Conservation (phyloP, 2,113 vertebrate species). For the Myotis davidii region DNA sequence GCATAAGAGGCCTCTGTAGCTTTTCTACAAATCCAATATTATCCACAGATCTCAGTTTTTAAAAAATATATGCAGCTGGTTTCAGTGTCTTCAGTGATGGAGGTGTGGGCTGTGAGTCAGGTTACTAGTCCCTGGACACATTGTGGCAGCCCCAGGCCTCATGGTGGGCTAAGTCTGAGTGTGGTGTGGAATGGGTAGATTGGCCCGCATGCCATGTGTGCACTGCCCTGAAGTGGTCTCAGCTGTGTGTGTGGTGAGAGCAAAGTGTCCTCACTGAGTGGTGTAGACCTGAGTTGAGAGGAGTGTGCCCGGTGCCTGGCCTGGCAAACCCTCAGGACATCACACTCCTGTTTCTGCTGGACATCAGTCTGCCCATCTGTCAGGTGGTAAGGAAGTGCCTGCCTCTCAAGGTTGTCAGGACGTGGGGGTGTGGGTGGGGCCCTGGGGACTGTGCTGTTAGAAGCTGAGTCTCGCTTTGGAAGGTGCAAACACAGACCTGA, state of each 20-base stretch:
- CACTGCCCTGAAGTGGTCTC: neutral
- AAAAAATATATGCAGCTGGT: neutral
- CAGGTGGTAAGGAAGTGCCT: neutral
- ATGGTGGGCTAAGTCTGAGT: neutral
- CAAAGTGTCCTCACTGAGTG: neutral
- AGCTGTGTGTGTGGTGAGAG: neutral
- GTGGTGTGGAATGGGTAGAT: neutral
- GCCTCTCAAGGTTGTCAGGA: neutral
- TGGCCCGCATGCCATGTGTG: neutral
- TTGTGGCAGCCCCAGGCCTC: neutral
- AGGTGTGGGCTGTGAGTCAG: neutral
- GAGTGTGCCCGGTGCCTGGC: neutral
- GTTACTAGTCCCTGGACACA: neutral
- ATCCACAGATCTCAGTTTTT: neutral
- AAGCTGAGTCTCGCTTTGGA: neutral
- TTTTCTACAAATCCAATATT: neutral
- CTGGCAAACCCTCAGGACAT: neutral
- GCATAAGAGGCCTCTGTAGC: neutral
- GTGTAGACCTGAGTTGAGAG: neutral
- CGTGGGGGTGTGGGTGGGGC: neutral
- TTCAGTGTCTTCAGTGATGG: neutral
- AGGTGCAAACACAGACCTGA: neutral
- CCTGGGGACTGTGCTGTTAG: neutral
- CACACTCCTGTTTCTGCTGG: neutral
- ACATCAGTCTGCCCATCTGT: neutral